A percentile compares a stretch with the other conserved stretches of the same genome.
Evolutionary conservation across 2,113 vertebrate species (phyloP).

Genomic region (Desmodus rotundus): DNA sequence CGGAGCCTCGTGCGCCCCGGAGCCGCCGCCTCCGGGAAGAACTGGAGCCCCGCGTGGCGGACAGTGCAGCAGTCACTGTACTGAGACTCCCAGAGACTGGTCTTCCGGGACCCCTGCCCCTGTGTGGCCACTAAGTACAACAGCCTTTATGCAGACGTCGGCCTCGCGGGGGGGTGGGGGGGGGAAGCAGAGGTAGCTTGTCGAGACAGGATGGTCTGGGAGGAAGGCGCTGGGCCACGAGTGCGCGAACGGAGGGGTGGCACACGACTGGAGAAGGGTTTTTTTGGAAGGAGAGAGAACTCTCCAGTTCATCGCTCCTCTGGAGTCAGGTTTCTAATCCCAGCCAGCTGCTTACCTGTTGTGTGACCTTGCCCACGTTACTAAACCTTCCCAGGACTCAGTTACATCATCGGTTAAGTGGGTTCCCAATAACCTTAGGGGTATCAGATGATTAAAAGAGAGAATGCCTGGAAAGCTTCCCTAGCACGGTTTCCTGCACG

Average conservation of each 20-base stretch:
- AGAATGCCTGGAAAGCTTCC: not conserved
- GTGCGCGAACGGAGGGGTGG: not conserved
- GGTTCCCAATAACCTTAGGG: not conserved
- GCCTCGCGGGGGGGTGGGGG: not conserved
- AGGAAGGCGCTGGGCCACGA: not conserved
- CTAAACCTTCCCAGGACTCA: not conserved
- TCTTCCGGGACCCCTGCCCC: not conserved
- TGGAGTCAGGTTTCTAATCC: not conserved
- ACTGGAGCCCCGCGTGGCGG: slow-evolving; percentile 56
- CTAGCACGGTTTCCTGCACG: not conserved
- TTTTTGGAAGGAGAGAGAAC: not conserved
- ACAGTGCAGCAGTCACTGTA: not conserved
- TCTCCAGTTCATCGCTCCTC: not conserved
- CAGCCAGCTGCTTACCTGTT: not conserved
- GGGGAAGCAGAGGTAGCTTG: not conserved
- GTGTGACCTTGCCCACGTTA: not conserved
- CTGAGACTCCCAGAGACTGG: slow-evolving; percentile 30
- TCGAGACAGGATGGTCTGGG: not conserved
- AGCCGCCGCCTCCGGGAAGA: slow-evolving; percentile 47
- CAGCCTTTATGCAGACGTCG: no score
- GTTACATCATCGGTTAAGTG: not conserved
- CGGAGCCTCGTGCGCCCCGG: not conserved
- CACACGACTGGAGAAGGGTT: not conserved
- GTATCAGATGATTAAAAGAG: not conserved
- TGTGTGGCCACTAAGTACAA: not conserved